Evolutionary conservation across 92 coral and sea anemone genomes (phyloP).

Genomic region (Nematostella vectensis): DNA sequence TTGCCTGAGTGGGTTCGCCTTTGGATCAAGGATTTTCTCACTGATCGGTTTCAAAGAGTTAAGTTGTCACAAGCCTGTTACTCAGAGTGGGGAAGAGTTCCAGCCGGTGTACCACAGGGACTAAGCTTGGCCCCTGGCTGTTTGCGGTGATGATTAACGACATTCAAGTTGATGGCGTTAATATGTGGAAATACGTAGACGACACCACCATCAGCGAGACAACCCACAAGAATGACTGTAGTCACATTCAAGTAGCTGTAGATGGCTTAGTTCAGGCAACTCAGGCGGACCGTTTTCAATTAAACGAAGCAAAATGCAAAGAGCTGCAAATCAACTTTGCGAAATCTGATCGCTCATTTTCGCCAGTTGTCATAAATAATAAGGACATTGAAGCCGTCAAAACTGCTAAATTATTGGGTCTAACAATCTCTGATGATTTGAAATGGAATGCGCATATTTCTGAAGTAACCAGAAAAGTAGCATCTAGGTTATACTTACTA

Average conservation of each 20-base stretch:
- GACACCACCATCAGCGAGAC: background rate
- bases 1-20: too few species aligned
- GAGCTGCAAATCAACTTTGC: constrained; percentile 16
- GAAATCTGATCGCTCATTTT: background rate
- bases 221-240: background rate
- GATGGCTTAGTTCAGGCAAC: constrained; percentile 30
- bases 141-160: too few species aligned
- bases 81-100: too few species aligned
- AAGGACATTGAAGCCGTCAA: constrained; percentile 9
- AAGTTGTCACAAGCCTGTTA: too few species aligned
- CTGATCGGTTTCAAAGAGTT: too few species aligned
- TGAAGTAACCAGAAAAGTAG: constrained; percentile 1
- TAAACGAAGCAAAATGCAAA: constrained; percentile 24
- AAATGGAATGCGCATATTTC: constrained; percentile 24
- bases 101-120: too few species aligned
- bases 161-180: too few species aligned
- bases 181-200: background rate
- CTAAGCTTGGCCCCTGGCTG: too few species aligned
- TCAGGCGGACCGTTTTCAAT: constrained; percentile 9
- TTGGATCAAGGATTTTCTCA: too few species aligned
- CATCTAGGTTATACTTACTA: constrained; percentile 18
- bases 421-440: constrained; percentile 13
- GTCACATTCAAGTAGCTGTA: background rate
- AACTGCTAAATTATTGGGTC: constrained; percentile 14
- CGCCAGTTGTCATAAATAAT: constrained; percentile 10